Percentiles rank a stretch among this genome's conserved stretches.
phyloP scores from a whole-genome alignment of 2,797 vertebrate species.

The Cirrhinus molitorella region DNA sequence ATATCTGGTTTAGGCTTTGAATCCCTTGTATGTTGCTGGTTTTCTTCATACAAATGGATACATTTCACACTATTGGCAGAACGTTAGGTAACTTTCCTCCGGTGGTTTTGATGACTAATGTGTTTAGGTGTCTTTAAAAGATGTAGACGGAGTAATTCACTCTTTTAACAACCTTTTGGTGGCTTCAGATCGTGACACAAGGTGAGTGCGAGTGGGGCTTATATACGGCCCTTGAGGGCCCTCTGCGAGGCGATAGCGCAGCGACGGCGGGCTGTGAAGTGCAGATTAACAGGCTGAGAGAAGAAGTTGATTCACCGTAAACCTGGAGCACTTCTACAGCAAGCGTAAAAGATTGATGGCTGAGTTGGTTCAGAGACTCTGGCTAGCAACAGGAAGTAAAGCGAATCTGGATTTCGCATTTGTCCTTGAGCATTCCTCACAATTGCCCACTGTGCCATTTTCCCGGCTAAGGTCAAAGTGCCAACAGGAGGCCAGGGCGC shows the following conservation, averaged over 20 bases:
- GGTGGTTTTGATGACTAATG: background rate
- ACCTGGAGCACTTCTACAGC: constrained; percentile 42
- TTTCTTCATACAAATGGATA: background rate
- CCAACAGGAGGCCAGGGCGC: background rate
- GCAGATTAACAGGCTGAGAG: constrained; percentile 55
- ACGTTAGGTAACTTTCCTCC: background rate
- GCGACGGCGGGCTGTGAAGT: constrained; percentile 10
- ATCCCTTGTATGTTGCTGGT: background rate
- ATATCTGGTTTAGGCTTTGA: background rate
- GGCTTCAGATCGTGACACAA: constrained; percentile 12
- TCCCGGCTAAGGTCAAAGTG: background rate
- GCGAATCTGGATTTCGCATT: constrained; percentile 4
- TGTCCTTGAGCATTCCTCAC: constrained; percentile 43
- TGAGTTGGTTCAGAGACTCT: constrained; percentile 34
- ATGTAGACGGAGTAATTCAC: background rate
- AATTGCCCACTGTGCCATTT: constrained; percentile 3
- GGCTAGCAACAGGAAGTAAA: constrained; percentile 37
- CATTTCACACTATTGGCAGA: background rate
- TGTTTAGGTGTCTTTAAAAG: constrained; percentile 29
- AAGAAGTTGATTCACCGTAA: constrained; percentile 53
- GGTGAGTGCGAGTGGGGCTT: constrained; percentile 7
- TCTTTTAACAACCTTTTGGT: background rate
- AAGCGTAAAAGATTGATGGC: constrained; percentile 55
- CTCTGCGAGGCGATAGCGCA: constrained; percentile 3
- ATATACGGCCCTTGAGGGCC: constrained; percentile 32